Evolutionary conservation across 1,140 invertebrate genomes (phyloP), one percentile per base, ranked within the genome.

Genomic region (Epicauta chinensis): DNA sequence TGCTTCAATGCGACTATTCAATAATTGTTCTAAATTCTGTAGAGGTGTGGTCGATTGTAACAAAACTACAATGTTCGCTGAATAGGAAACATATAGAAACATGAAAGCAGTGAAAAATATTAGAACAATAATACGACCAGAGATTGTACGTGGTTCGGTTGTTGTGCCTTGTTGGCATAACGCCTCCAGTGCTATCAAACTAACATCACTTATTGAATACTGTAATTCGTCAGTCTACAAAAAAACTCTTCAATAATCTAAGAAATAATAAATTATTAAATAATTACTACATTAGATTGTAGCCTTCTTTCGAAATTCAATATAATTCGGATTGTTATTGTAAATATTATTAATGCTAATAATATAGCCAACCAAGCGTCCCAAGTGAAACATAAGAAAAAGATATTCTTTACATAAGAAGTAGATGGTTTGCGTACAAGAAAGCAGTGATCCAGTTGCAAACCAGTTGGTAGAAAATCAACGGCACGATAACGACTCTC

Each of bases 71-170:
- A 68, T 65, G 43, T 61, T 60, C 10, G 63, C 66, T 10, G 64
- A 64, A 50, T 66, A 68, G 3, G 64, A 60, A n/a, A 65, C 62
- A 44, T 62, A 66, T 11, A 68, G 37, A 40, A 68, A 66, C 55
- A 66, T 64, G 34, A 64, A 60, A 7, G 55, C 53, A 2, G 54
- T 39, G 41, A 66, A 65, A 16, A 66, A 53, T 15, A 62, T 42
- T 9, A 65, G 31, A 10, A 53, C 30, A 10, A 64, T 30, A 9
- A 58, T 57, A 38, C 62, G 55, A n/a, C 59, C 56, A 2, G 63
- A 51, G 13, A 59, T 43, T 10, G 56, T 60, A 1, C 38, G 6
- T 4, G 63, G 48, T 15, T 66, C 58, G 10, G 51, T 58, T 4
- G 45, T 47, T 7, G 62, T 62, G 15, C 66, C 63, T 59, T 66